These are phyloP conservation scores for Apostichopus parvimensis DNA, from an alignment of 35 echinoderm and acorn worm genomes.

Conservation along the genomic window DNA sequence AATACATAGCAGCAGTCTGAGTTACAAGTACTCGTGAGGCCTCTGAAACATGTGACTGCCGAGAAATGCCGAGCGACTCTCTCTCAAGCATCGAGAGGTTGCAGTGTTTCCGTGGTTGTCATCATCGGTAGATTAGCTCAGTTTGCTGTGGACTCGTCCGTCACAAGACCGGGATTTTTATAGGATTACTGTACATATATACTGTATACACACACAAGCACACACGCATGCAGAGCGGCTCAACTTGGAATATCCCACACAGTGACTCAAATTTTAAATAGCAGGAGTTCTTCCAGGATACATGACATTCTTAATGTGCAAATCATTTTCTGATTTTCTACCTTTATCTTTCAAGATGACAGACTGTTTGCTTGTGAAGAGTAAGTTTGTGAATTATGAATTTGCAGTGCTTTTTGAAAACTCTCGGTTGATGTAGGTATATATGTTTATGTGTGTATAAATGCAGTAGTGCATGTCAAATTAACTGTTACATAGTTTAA, in stretches of 20 bases:
- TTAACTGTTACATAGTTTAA: no score
- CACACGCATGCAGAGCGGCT: neutral
- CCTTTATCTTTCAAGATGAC: neutral
- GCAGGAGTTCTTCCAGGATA: neutral
- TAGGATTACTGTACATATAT: constrained; percentile 12
- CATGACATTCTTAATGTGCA: neutral
- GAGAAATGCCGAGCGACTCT: constrained; percentile 23
- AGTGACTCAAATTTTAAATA: neutral
- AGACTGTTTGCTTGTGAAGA: neutral
- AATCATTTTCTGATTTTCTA: neutral
- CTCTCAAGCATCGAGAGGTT: neutral
- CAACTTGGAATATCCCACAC: neutral
- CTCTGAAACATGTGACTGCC: constrained; percentile 12
- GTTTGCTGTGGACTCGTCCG: constrained; percentile 34
- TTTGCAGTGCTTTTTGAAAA: no score
- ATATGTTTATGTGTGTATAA: no score
- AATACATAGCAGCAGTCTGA: constrained; percentile 15
- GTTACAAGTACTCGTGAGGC: neutral
- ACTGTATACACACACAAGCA: neutral
- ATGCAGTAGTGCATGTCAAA: no score
- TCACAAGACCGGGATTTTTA: constrained; percentile 29
- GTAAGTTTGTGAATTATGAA: neutral
- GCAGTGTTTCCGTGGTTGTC: constrained; percentile 35
- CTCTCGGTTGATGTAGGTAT: no score
- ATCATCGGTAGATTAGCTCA: constrained; percentile 34